A percentile compares a stretch with the other conserved stretches of the same genome.
These are phyloP conservation scores for Holacanthus passer DNA, from an alignment of 2,113 vertebrate genomes.

Conservation along the genomic window DNA sequence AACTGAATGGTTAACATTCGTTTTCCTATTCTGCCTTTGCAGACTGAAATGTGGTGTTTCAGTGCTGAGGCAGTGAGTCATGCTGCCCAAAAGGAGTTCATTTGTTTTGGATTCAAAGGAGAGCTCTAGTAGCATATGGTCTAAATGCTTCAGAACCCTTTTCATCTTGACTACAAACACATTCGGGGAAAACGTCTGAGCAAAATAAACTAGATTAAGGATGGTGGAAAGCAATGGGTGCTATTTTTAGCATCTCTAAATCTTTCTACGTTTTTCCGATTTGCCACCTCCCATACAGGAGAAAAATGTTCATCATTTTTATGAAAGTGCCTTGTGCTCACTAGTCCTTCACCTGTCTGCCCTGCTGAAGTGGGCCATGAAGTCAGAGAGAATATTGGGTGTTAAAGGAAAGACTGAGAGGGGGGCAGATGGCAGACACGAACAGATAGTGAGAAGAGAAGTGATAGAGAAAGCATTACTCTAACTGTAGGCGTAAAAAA, in stretches of 20 bases:
- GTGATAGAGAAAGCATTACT: conserved; percentile 34
- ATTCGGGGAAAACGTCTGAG: conserved; percentile 13
- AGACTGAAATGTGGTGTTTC: conserved; percentile 6
- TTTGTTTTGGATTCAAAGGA: conserved; percentile 40
- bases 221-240: conserved; percentile 9
- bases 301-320: conserved; percentile 23
- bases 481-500: conserved; percentile 32
- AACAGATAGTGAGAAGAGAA: conserved; percentile 31
- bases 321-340: conserved; percentile 1
- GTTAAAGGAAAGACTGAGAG: conserved; percentile 22
- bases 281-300: background rate
- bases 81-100: conserved; percentile 1
- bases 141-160: conserved; percentile 35
- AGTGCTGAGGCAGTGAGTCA: conserved; percentile 3
- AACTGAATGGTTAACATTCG: background rate
- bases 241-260: conserved; percentile 30
- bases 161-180: conserved; percentile 40
- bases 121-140: conserved; percentile 41
- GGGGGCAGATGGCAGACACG: background rate
- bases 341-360: conserved; percentile 36
- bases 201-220: conserved; percentile 33
- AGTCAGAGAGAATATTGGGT: conserved; percentile 28
- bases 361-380: background rate
- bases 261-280: conserved; percentile 1
- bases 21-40: conserved; percentile 6